Conservation (phyloP, 2,113 vertebrate species). For the Hippocampus comes region DNA sequence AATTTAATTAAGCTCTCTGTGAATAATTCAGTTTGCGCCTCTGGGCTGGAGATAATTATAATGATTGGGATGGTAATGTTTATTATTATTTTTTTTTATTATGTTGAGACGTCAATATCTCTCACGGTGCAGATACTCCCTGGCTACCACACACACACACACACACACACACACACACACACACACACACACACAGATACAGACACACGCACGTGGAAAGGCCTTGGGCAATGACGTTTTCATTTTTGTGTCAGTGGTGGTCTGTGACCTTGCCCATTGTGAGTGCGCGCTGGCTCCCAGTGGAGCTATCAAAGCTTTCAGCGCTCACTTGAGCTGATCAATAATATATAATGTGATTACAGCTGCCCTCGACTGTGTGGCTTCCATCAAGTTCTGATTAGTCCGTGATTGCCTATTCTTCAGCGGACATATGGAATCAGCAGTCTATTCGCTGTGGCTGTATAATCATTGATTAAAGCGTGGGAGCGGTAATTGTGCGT, state of each 20-base stretch:
- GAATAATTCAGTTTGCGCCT: slow-evolving; percentile 77
- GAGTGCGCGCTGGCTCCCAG: background rate
- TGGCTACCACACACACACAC: slow-evolving; percentile 14
- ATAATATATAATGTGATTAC: slow-evolving; percentile 64
- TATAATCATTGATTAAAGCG: slow-evolving; percentile 70
- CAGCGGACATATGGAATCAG: slow-evolving; percentile 64
- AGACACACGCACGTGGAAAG: background rate
- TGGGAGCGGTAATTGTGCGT: slow-evolving; percentile 56
- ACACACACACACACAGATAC: background rate
- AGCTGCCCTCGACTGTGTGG: slow-evolving; percentile 53
- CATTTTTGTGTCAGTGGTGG: background rate
- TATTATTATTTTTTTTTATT: slow-evolving; percentile 73
- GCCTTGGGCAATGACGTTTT: background rate
- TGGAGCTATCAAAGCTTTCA: slow-evolving; percentile 41
- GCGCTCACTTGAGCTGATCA: slow-evolving; percentile 52
- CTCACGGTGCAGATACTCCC: slow-evolving; percentile 59
- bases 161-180: too few species aligned
- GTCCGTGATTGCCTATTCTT: slow-evolving; percentile 69
- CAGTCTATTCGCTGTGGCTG: slow-evolving; percentile 60
- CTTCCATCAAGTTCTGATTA: slow-evolving; percentile 66
- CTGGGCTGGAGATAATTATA: slow-evolving; percentile 78
- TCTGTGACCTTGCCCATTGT: slow-evolving; percentile 30
- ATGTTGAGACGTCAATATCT: slow-evolving; percentile 78
- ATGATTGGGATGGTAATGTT: slow-evolving; percentile 78
- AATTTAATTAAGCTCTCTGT: slow-evolving; percentile 77